Base-by-base conservation (phyloP, 2,888 invertebrate species). In the Drosophila fulvimacula region DNA sequence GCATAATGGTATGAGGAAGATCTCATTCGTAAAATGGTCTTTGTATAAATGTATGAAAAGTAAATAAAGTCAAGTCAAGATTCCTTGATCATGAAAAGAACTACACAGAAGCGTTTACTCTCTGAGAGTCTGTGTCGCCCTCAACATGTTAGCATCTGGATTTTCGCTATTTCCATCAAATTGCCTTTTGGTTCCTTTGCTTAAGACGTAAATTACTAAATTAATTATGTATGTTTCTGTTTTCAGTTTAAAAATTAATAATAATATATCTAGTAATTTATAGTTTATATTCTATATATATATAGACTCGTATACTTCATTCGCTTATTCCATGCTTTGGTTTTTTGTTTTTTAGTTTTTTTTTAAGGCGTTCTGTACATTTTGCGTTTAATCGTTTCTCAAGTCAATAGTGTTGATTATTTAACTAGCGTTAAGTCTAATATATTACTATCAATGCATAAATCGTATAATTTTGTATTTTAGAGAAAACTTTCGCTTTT, bases 331-430 rank as follows among this genome's bases (percentile, higher is more conserved):
- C 68, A 71, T 82, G 62, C 65, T 60, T 67, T 55, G 53, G 48
- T 63, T 76, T 77, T 32, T 19, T 11, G 52, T 76, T 76, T 27
- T 21, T 30, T 13, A 13, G 13, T 34, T 51, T 21, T 27, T 24
- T 30, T 90, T 85, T 87, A 87, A 87, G 87, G 87, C 87, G 87
- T 89, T 90, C 87, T 87, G 90, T 90, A 87, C 87, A 90, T 76
- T 85, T 78, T 89, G 90, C 87, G 72, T 79, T 82, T 72, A 74
- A 83, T 78, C 85, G 69, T 81, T 86, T 70, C 56, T 89, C 86
- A 84, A 84, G 83, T 89, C 83, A 82, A 73, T 83, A 69, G 66
- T 82, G 73, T 80, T 82, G 89, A 78, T 90, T 85, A 90, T 71
- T 88, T 84, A 88, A 73, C 90, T 90, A 90, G 68, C 81, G 71